These are phyloP conservation scores for Antennarius striatus DNA, from an alignment of 2,113 vertebrate genomes.

Conservation along the genomic window DNA sequence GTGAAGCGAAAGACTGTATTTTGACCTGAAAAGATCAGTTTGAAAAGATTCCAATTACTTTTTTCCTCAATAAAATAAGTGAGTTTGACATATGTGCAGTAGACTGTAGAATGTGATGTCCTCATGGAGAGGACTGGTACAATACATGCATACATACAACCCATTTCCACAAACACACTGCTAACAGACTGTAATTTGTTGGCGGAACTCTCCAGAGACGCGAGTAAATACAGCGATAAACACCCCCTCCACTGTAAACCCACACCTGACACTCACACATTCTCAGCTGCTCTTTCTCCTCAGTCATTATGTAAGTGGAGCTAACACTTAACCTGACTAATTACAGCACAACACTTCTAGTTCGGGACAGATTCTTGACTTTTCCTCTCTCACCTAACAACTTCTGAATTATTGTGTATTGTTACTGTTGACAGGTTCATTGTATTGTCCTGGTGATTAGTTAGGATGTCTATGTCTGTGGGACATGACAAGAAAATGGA, in stretches of 20 bases:
- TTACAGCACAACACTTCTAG: conserved; percentile 12
- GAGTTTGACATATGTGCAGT: background rate
- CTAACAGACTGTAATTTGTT: conserved; percentile 50
- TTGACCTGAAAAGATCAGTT: too few relatives aligned
- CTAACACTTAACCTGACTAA: conserved; percentile 54
- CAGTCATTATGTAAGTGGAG: conserved; percentile 66
- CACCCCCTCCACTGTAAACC: conserved; percentile 57
- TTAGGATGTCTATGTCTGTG: conserved; percentile 17
- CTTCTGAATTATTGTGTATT: conserved; percentile 26
- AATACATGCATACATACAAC: background rate
- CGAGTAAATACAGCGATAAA: conserved; percentile 76
- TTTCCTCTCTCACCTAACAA: conserved; percentile 9
- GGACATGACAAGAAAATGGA: conserved; percentile 26
- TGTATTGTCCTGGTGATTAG: background rate
- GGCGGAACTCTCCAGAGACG: conserved; percentile 34
- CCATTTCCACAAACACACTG: conserved; percentile 1
- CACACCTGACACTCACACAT: conserved; percentile 71
- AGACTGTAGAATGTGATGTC: background rate
- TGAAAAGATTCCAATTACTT: too few relatives aligned
- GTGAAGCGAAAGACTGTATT: too few relatives aligned
- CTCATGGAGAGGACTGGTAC: background rate
- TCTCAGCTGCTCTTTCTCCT: conserved; percentile 78
- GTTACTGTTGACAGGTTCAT: background rate
- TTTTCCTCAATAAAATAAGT: too few relatives aligned
- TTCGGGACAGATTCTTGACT: conserved; percentile 28